Evolutionary conservation across 2,113 vertebrate species (phyloP).

Genomic region (Sardina pilchardus): DNA sequence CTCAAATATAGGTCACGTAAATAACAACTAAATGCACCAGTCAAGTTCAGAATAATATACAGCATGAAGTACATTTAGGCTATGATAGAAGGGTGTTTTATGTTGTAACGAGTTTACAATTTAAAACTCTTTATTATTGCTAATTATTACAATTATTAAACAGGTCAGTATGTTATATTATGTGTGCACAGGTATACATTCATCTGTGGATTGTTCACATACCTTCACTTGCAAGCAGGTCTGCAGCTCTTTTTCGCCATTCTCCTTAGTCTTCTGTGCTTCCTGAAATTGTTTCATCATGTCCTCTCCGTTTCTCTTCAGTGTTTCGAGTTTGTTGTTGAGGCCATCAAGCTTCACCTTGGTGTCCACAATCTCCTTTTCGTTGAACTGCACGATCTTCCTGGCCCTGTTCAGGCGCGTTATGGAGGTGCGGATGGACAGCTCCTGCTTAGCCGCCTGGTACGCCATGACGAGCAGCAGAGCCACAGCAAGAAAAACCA

Average conservation of each 20-base stretch:
- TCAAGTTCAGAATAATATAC: neutral
- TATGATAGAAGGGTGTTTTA: neutral
- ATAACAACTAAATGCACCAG: neutral
- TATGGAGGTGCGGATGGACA: slow-evolving; percentile 32
- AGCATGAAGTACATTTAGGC: neutral
- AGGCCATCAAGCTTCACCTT: slow-evolving; percentile 46
- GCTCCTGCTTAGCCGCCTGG: slow-evolving; percentile 62
- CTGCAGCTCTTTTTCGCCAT: neutral
- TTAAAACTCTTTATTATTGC: neutral
- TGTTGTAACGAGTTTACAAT: too few relatives aligned
- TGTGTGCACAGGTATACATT: neutral
- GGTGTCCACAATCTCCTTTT: slow-evolving; percentile 39
- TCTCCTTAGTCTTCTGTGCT: fast-evolving
- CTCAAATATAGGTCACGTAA: neutral
- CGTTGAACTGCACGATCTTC: slow-evolving; percentile 45
- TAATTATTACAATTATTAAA: neutral
- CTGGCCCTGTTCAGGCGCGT: neutral
- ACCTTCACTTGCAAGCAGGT: slow-evolving; percentile 60
- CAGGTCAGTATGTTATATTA: neutral
- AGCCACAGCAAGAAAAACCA: slow-evolving; percentile 37
- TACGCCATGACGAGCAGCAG: slow-evolving; percentile 46
- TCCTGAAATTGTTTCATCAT: slow-evolving; percentile 43
- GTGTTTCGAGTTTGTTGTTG: neutral
- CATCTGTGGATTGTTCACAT: neutral
- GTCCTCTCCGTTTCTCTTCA: slow-evolving; percentile 2